Base-by-base conservation (phyloP, 2,113 vertebrate genomes). In the Polypterus bichir region DNA sequence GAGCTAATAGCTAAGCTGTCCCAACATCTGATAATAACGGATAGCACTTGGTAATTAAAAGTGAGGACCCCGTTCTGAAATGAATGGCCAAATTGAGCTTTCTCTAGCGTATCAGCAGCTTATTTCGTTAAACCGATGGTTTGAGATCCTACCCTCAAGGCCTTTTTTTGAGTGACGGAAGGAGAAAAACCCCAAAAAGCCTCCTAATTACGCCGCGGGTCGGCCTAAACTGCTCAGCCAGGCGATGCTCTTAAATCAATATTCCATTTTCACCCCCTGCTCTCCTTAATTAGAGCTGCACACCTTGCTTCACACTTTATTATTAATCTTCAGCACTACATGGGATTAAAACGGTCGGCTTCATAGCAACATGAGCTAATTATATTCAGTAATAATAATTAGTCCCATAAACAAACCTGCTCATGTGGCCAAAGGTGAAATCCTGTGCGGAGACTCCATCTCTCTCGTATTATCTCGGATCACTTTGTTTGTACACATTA, bases 401-500 rank as follows among this genome's bases (percentile, higher is more conserved):
- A 47, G 27, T 7, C 48, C 44, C 10, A 4, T 54, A 45, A 46
- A 7, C 6, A 46, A 9, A 9, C 5, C 44, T 51, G 49, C 49
- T 51, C 6, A 51, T 51, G 49, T 9, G 45, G 44, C n/a, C 44
- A 44, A 45, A 44, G 48, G 6, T 46, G 48, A 54, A 44, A 27
- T 47, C 9, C 6, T 6, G 49, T 6, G 7, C 49, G 9, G 49
- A 6, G 55, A 46, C 53, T 4, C 82, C 69, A 79, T 69, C 77
- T 70, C 46, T 69, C 77, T 70, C 46, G 55, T 64, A 66, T 4
- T 88, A 98, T 27, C 27, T 27, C 27, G 27, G 27, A 1, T 27
- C 27, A 27, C 27, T 27, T 27, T 27, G 27, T 27, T 27, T 27
- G 2, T 27, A 27, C 27, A 27, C 27, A 27, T 27, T 27, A 27